phyloP scores from a whole-genome alignment of 2,113 vertebrate species.

The Tretioscincus oriximinensis region DNA sequence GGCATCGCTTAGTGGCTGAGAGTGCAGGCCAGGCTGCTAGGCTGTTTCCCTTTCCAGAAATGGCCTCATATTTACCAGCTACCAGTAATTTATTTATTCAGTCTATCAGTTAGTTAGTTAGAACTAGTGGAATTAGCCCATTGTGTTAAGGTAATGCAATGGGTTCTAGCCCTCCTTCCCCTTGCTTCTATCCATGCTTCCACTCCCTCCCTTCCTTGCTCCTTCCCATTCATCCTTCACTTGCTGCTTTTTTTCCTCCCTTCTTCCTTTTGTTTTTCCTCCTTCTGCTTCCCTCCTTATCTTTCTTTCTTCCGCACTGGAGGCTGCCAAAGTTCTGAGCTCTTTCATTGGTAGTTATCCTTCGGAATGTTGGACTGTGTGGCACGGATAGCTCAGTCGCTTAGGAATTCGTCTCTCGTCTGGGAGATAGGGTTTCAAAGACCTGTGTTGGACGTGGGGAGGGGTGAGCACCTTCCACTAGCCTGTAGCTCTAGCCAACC shows the following conservation, averaged over 20 bases:
- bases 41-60: slow-evolving; percentile 3
- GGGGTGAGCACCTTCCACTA: no score
- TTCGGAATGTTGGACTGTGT: no score
- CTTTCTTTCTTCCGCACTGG: not conserved
- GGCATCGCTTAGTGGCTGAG: slow-evolving; percentile 19
- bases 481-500: no score
- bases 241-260: not conserved
- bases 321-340: no score
- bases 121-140: no score
- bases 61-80: slow-evolving; percentile 26
- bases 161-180: not conserved
- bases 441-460: no score
- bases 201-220: not conserved
- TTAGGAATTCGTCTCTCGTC: no score
- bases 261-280: not conserved
- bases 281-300: not conserved
- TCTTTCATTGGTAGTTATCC: no score
- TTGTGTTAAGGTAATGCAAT: no score
- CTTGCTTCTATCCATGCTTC: not conserved
- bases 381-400: no score
- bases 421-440: no score
- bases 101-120: not conserved
- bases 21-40: slow-evolving; percentile 13
- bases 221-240: no score
- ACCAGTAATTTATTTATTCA: slow-evolving; percentile 28